Evolutionary conservation across 37 sponge, comb jelly and placozoan species (phyloP), one percentile per base, ranked within the genome.

Genomic region (Lycopodina hypogea): DNA sequence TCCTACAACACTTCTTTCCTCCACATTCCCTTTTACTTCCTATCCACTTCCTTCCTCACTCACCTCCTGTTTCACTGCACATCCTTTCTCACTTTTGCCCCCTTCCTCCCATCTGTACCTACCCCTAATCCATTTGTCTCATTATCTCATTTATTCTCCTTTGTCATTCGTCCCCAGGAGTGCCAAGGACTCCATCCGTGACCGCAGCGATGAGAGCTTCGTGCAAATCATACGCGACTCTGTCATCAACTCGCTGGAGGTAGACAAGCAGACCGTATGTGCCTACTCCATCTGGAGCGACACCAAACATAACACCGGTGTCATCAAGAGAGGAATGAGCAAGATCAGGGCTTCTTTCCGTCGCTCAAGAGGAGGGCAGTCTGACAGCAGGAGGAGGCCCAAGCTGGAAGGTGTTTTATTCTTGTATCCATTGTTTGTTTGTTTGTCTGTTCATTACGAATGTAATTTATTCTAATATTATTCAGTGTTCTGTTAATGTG

Each of bases 281-380:
- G 89, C 89, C 55, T 88, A 78, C 33, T n/a, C 72, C 64, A 75
- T 80, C 48, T 80, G 87, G 81, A 51, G 62, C 21, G 83, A 76
- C 21, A 48, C 33, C 2, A 59, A 72, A 64, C 15, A 63, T 26
- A 42, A 60, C 36, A 50, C 62, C 18, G 74, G 74, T 18, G 74
- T 48, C 51, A 48, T 81, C 65, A 48, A 53, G 32, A 71, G 82
- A 38, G 82, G 82, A 24, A 72, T 81, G 29, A 73, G 21, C 53
- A 71, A 52, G 50, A 21, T 81, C n/a, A 29, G 74, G 63, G 34
- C 30, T 28, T 81, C 82, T 9, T 63, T 81, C 65, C 73, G 82
- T 7, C 62, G 82, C 2, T n/a, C 58, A 22, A 57, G 82, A 8
- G 11, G 60, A 3, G 8, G 24, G 45, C 0, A n/a, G 37, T 0